Conservation (phyloP, 2,113 vertebrate genomes). For the Cynocephalus volans region DNA sequence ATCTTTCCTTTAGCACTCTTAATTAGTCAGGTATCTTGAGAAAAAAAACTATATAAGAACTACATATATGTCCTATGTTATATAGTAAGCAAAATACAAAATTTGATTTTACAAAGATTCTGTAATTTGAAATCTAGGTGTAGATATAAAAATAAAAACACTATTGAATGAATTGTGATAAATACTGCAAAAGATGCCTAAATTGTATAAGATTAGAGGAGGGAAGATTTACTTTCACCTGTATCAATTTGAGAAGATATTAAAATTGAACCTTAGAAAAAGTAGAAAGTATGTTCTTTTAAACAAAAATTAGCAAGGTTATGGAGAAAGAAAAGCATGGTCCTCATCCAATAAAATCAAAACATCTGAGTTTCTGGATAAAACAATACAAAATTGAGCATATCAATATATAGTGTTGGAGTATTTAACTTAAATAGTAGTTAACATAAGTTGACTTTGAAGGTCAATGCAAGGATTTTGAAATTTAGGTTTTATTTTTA, state of each 20-base stretch:
- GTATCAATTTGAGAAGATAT: background rate
- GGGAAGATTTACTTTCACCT: background rate
- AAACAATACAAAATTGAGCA: background rate
- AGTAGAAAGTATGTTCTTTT: background rate
- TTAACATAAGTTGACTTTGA: background rate
- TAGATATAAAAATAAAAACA: background rate
- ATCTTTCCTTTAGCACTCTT: background rate
- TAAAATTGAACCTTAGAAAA: background rate
- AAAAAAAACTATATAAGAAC: background rate
- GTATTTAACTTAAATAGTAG: background rate
- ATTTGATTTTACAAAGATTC: background rate
- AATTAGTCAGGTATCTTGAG: background rate
- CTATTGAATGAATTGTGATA: background rate
- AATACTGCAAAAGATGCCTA: background rate
- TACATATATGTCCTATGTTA: background rate
- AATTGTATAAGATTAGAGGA: background rate
- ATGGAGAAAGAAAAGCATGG: background rate
- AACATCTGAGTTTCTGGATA: background rate
- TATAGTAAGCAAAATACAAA: background rate
- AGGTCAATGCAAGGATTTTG: background rate
- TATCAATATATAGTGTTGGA: background rate
- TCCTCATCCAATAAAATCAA: background rate
- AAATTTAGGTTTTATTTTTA: constrained; percentile 24
- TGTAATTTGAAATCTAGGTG: background rate
- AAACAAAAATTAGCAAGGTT: background rate